Evolutionary conservation across 1,140 invertebrate genomes (phyloP).

Genomic region (Apis cerana): DNA sequence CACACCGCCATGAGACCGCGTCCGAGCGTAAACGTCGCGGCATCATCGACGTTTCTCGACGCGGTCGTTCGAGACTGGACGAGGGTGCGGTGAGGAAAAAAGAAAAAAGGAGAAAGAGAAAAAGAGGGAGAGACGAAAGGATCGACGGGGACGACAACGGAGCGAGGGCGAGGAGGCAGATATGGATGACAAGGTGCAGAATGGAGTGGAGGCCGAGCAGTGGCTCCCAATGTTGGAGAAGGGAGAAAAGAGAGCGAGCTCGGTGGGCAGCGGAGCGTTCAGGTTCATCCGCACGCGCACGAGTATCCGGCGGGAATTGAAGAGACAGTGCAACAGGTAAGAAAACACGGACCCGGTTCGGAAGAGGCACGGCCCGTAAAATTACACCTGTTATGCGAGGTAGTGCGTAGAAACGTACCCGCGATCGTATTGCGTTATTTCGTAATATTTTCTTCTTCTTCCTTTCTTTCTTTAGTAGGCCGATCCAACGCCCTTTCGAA

Average conservation of each 20-base stretch:
- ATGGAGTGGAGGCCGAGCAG: conserved; percentile 68
- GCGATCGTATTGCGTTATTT: background rate
- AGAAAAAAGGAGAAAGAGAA: background rate
- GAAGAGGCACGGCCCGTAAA: background rate
- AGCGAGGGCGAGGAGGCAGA: conserved; percentile 58
- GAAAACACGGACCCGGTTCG: conserved; percentile 19
- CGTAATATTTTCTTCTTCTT: too few relatives aligned
- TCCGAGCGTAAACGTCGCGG: conserved; percentile 11
- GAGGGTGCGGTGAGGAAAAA: conserved; percentile 36
- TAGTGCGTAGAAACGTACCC: conserved; percentile 1
- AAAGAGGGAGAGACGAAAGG: background rate
- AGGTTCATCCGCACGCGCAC: conserved; percentile 76
- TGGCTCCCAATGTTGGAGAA: conserved; percentile 71
- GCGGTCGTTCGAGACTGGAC: conserved; percentile 9
- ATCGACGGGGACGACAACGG: conserved; percentile 5
- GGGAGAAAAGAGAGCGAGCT: conserved; percentile 68
- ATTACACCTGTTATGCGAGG: conserved; percentile 3
- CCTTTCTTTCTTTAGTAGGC: background rate
- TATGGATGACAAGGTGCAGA: conserved; percentile 72
- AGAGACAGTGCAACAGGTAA: conserved; percentile 75
- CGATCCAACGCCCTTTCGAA: background rate
- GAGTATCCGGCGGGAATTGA: conserved; percentile 74
- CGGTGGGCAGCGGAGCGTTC: conserved; percentile 70
- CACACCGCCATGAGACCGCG: conserved; percentile 42
- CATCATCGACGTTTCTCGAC: conserved; percentile 21